phyloP scores from a whole-genome alignment of 30 jellyfish, hydroid and myxozoan genomes.

The Turritopsis rubra region DNA sequence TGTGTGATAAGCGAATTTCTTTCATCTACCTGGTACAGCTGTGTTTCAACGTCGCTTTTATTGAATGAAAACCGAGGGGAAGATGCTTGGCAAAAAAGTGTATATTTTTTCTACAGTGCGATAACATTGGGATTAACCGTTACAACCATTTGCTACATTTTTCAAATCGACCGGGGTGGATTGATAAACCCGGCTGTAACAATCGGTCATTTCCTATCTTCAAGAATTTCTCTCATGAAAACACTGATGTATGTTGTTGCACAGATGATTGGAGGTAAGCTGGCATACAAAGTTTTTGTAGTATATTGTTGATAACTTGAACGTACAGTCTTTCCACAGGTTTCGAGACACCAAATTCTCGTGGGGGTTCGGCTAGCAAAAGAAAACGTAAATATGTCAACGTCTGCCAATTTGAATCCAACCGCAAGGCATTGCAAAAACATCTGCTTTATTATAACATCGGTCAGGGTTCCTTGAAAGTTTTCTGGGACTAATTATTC shows the following conservation, averaged over 20 bases:
- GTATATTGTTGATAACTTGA: neutral
- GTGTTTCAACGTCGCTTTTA: neutral
- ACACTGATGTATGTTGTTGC: neutral
- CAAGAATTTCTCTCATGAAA: neutral
- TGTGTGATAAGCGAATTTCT: constrained; percentile 17
- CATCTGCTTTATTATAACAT: no score
- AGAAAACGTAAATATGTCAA: no score
- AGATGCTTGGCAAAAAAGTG: neutral
- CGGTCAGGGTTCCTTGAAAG: no score
- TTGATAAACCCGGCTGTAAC: neutral
- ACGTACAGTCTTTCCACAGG: no score
- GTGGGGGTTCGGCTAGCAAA: no score
- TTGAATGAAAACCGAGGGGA: neutral
- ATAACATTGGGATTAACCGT: neutral
- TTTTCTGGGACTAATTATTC: no score
- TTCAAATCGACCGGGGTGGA: neutral
- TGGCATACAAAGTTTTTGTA: neutral
- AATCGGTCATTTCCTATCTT: neutral
- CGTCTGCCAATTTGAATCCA: no score
- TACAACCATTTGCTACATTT: neutral
- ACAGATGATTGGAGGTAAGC: constrained; percentile 21
- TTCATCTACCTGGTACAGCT: constrained; percentile 1
- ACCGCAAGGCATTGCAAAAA: no score
- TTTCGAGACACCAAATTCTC: no score
- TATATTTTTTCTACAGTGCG: neutral